Evolutionary conservation across 2,888 invertebrate species (phyloP).

Genomic region (Heterodera filipjevi): DNA sequence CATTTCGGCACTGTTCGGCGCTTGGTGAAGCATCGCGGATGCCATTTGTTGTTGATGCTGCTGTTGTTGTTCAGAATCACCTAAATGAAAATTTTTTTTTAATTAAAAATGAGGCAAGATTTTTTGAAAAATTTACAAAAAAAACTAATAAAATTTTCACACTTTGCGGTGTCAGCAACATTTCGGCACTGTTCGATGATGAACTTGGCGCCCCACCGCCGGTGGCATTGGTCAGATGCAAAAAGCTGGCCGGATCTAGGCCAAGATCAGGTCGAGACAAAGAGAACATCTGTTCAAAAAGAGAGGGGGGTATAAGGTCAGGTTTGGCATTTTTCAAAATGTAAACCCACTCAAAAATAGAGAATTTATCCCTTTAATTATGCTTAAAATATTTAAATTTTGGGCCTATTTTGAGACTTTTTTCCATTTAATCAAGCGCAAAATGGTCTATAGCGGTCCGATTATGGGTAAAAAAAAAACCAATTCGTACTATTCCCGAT

Average conservation of each 20-base stretch:
- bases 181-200: background rate
- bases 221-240: background rate
- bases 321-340: too few species aligned
- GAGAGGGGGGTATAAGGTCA: too few species aligned
- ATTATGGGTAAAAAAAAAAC: too few species aligned
- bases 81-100: too few species aligned
- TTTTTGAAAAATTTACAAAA: background rate
- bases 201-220: background rate
- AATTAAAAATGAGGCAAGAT: too few species aligned
- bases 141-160: background rate
- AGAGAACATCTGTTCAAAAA: background rate
- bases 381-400: too few species aligned
- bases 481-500: too few species aligned
- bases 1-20: conserved; percentile 8
- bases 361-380: too few species aligned
- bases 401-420: too few species aligned
- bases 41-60: background rate
- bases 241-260: background rate
- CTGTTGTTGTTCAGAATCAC: background rate
- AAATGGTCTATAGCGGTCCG: too few species aligned
- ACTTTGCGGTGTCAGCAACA: background rate
- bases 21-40: background rate
- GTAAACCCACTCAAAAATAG: too few species aligned
- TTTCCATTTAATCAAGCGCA: too few species aligned
- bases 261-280: background rate